A percentile compares a stretch with the other conserved stretches of the same genome.
Conservation (phyloP, 2,797 vertebrate genomes). For the Paedocypris micromegethes region DNA sequence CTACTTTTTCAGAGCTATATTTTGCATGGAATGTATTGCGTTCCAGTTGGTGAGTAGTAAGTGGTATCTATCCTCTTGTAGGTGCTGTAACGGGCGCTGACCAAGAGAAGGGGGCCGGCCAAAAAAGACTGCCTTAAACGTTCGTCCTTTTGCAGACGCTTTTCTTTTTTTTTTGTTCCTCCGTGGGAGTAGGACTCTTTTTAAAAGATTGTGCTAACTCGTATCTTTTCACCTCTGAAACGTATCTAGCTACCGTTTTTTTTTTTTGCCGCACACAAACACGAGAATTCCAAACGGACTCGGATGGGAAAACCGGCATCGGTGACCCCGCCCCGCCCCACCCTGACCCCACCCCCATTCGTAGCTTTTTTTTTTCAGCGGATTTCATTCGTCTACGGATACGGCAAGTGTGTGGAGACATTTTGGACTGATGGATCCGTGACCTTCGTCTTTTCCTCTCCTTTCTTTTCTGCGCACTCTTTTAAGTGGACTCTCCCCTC, state of each 20-base stretch:
- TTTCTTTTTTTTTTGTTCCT: slow-evolving; percentile 48
- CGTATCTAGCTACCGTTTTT: slow-evolving; percentile 33
- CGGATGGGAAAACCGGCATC: slow-evolving; percentile 14
- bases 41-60: slow-evolving; percentile 71
- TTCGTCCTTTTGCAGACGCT: slow-evolving; percentile 46
- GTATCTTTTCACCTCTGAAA: slow-evolving; percentile 45
- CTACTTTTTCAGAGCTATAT: slow-evolving; percentile 38
- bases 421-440: slow-evolving; percentile 42
- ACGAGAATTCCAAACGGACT: slow-evolving; percentile 35
- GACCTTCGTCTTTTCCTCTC: slow-evolving; percentile 39
- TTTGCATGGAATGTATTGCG: slow-evolving; percentile 71
- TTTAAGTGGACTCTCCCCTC: slow-evolving; percentile 36
- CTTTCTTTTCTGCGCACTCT: slow-evolving; percentile 34
- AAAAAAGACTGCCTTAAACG: slow-evolving; percentile 75
- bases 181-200: slow-evolving; percentile 52
- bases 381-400: slow-evolving; percentile 35
- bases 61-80: slow-evolving; percentile 75
- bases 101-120: slow-evolving; percentile 65
- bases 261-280: slow-evolving; percentile 33
- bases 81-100: slow-evolving; percentile 70
- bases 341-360: slow-evolving; percentile 16
- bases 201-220: slow-evolving; percentile 53
- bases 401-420: slow-evolving; percentile 16
- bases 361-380: slow-evolving; percentile 30
- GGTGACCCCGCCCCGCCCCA: slow-evolving; percentile 18